phyloP scores from a whole-genome alignment of 2,113 vertebrate genomes.

The Upupa epops region DNA sequence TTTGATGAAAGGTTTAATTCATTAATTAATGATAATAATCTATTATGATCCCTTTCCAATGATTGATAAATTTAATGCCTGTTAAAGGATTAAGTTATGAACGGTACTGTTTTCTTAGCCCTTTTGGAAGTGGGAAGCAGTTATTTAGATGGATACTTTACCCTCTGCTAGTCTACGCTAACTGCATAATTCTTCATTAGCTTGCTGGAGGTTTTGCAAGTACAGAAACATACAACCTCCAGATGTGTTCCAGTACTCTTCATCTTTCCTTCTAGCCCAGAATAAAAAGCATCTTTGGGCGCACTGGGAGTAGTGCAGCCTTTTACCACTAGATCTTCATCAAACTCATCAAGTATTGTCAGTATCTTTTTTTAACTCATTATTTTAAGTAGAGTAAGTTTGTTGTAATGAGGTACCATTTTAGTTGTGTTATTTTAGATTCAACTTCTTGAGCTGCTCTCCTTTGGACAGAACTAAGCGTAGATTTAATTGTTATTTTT shows the following conservation, averaged over 20 bases:
- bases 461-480: neutral
- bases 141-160: neutral
- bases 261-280: neutral
- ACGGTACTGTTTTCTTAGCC: neutral
- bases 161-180: neutral
- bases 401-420: neutral
- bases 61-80: neutral
- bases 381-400: neutral
- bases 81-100: neutral
- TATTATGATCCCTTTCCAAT: neutral
- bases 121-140: rapidly evolving
- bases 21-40: neutral
- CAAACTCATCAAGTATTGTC: neutral
- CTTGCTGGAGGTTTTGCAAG: neutral
- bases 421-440: neutral
- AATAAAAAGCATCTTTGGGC: neutral
- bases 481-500: neutral
- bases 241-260: neutral
- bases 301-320: neutral
- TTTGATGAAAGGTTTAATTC: neutral
- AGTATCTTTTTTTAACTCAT: neutral
- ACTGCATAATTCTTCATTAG: neutral
- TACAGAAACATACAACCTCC: neutral
- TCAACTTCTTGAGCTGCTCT: neutral
- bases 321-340: neutral